phyloP scores from a whole-genome alignment of 2,113 vertebrate species.

The Paramisgurnus dabryanus region DNA sequence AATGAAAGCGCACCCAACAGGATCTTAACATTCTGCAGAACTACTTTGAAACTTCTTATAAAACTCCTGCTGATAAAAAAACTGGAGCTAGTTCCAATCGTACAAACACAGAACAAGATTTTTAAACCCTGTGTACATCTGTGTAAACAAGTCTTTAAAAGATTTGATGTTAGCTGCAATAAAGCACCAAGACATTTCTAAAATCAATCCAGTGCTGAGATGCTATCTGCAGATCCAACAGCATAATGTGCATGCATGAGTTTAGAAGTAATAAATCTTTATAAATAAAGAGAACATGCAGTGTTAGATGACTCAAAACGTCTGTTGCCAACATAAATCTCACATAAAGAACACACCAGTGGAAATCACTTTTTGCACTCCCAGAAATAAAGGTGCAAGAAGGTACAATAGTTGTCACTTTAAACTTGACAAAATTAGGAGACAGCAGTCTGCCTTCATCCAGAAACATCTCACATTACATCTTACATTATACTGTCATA shows the following conservation, averaged over 20 bases:
- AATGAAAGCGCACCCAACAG: not conserved
- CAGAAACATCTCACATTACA: too few species aligned
- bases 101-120: not conserved
- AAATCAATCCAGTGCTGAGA: not conserved
- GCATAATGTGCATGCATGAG: not conserved
- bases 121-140: not conserved
- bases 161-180: not conserved
- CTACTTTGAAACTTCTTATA: not conserved
- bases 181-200: not conserved
- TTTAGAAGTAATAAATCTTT: constrained; percentile 7
- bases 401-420: too few species aligned
- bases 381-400: too few species aligned
- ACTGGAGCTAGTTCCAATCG: not conserved
- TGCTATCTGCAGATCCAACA: not conserved
- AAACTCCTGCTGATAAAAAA: not conserved
- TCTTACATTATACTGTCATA: too few species aligned
- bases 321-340: constrained; percentile 3
- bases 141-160: not conserved
- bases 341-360: not conserved
- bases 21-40: not conserved
- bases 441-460: too few species aligned
- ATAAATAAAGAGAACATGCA: not conserved
- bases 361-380: not conserved
- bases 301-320: not conserved
- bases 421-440: too few species aligned